These are phyloP conservation scores for Alauda arvensis DNA, from an alignment of 2,797 vertebrate genomes.

Conservation along the genomic window DNA sequence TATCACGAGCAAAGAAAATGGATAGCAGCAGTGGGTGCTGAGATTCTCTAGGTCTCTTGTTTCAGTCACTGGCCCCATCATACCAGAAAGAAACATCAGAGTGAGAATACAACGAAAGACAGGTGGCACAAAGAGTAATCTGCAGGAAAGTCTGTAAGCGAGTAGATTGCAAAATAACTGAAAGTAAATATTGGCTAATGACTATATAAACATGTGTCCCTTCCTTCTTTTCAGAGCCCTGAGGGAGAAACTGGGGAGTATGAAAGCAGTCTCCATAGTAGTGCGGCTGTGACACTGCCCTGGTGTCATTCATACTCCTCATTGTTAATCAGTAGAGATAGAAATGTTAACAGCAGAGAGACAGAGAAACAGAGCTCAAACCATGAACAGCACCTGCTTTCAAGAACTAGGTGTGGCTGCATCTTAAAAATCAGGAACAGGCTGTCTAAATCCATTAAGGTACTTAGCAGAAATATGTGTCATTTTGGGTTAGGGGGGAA, in stretches of 20 bases:
- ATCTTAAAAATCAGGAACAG: neutral
- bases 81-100: neutral
- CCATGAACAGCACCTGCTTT: constrained; percentile 20
- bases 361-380: neutral
- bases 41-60: neutral
- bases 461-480: neutral
- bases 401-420: neutral
- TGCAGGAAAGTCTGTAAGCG: neutral
- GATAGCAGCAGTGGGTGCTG: neutral
- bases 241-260: neutral
- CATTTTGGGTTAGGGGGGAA: constrained; percentile 1
- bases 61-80: neutral
- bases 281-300: accelerated
- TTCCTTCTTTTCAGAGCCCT: neutral
- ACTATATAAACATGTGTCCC: neutral
- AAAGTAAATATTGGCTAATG: constrained; percentile 12
- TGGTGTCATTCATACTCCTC: neutral
- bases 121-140: neutral
- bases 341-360: neutral
- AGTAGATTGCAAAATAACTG: neutral
- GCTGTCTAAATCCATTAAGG: constrained; percentile 22
- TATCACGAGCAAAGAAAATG: neutral
- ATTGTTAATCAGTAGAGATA: constrained; percentile 20
- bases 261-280: neutral
- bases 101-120: neutral